These are phyloP conservation scores for Deilephila porcellus DNA, from an alignment of 2,888 invertebrate genomes.

Conservation along the genomic window DNA sequence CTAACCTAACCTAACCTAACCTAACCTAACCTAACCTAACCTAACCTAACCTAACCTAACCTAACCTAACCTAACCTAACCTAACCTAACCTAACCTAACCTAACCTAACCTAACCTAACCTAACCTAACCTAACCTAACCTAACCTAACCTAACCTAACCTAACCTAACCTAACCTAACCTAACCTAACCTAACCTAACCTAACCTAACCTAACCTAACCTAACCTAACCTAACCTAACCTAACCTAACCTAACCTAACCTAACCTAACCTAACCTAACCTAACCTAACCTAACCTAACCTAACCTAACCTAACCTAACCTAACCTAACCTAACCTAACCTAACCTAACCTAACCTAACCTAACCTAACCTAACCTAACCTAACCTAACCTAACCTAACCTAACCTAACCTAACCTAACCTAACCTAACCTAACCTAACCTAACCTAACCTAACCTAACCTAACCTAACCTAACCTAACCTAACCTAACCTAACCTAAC, in stretches of 20 bases:
- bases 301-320: conserved; percentile 42
- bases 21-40: conserved; percentile 29
- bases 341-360: conserved; percentile 42
- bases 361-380: conserved; percentile 35
- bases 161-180: conserved; percentile 31
- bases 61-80: conserved; percentile 35
- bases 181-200: conserved; percentile 29
- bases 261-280: conserved; percentile 41
- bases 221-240: conserved; percentile 31
- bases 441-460: conserved; percentile 34
- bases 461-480: conserved; percentile 35
- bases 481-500: conserved; percentile 36
- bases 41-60: conserved; percentile 41
- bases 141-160: conserved; percentile 34
- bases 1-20: conserved; percentile 45
- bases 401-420: conserved; percentile 37
- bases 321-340: conserved; percentile 39
- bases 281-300: conserved; percentile 40
- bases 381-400: conserved; percentile 40
- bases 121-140: conserved; percentile 38
- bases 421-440: conserved; percentile 34
- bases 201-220: conserved; percentile 30
- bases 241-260: conserved; percentile 39
- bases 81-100: conserved; percentile 37
- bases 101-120: conserved; percentile 41